phyloP scores from a whole-genome alignment of 2,113 vertebrate species.

The Varanus salvator region DNA sequence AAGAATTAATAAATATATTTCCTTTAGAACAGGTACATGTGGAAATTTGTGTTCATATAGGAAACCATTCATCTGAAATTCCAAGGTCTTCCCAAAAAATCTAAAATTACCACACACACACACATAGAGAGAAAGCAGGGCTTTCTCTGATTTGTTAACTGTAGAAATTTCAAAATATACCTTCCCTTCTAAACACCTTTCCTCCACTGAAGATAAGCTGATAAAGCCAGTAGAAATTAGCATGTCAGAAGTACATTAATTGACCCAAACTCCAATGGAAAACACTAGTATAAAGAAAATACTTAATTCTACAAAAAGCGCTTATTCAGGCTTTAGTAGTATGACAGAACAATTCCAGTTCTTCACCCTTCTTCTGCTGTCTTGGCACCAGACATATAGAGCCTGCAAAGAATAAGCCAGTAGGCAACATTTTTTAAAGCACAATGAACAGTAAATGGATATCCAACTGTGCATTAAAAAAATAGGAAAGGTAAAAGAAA shows the following conservation, averaged over 20 bases:
- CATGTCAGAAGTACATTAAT: conserved; percentile 40
- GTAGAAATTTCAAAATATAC: neutral
- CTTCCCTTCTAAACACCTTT: neutral
- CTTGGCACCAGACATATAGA: conserved; percentile 52
- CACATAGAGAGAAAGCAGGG: neutral
- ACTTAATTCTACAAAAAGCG: neutral
- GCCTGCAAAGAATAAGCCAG: conserved; percentile 59
- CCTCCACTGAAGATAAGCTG: neutral
- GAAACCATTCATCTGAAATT: neutral
- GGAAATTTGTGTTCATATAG: neutral
- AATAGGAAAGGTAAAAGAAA: conserved; percentile 25
- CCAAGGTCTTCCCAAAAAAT: neutral
- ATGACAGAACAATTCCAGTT: conserved; percentile 31
- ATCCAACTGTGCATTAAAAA: conserved; percentile 56
- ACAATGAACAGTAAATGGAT: conserved; percentile 60
- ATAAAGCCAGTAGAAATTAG: neutral
- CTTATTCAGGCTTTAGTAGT: neutral
- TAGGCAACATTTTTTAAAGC: conserved; percentile 59
- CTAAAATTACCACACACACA: neutral
- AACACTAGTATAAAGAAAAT: conserved; percentile 38
- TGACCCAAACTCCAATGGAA: conserved; percentile 30
- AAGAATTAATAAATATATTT: neutral
- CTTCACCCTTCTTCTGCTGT: conserved; percentile 40
- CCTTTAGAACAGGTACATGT: neutral
- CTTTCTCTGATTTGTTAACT: neutral